Conservation (phyloP, 2,888 invertebrate species). For the Trichopria drosophilae region DNA sequence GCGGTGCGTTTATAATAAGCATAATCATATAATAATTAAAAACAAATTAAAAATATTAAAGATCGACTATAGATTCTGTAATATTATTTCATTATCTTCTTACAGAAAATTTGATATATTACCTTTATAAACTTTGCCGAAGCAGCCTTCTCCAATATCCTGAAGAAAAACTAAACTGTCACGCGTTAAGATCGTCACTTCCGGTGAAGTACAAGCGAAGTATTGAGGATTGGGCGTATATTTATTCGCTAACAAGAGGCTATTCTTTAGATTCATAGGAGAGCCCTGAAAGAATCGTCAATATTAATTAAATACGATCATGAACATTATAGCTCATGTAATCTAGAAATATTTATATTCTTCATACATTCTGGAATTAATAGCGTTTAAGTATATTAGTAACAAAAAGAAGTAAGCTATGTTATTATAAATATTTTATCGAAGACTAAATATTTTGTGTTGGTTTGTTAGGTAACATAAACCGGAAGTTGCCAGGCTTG, state of each 20-base stretch:
- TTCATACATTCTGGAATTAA: not conserved
- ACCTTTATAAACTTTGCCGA: conserved; percentile 89
- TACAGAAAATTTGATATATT: too few relatives aligned
- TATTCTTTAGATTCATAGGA: conserved; percentile 63
- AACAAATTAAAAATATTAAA: too few relatives aligned
- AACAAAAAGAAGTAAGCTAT: not conserved
- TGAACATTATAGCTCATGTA: not conserved
- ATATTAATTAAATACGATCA: too few relatives aligned
- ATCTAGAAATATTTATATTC: conserved; percentile 1
- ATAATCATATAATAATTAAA: too few relatives aligned
- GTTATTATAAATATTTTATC: too few relatives aligned
- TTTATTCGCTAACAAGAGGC: conserved; percentile 69
- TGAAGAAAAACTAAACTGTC: conserved; percentile 72
- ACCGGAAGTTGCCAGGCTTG: too few relatives aligned
- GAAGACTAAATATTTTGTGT: too few relatives aligned
- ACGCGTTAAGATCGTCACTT: conserved; percentile 66
- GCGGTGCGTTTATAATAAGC: too few relatives aligned
- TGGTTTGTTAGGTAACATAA: too few relatives aligned
- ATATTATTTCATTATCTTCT: too few relatives aligned
- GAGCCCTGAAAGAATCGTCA: conserved; percentile 60
- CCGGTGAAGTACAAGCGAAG: conserved; percentile 60
- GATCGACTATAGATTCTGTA: too few relatives aligned
- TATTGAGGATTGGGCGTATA: conserved; percentile 80
- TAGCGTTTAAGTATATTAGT: not conserved
- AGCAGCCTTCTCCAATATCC: conserved; percentile 85